Percentiles rank a stretch among this genome's conserved stretches.
phyloP scores from a whole-genome alignment of 2,888 invertebrate genomes.

The Prosopocoilus inquinatus region DNA sequence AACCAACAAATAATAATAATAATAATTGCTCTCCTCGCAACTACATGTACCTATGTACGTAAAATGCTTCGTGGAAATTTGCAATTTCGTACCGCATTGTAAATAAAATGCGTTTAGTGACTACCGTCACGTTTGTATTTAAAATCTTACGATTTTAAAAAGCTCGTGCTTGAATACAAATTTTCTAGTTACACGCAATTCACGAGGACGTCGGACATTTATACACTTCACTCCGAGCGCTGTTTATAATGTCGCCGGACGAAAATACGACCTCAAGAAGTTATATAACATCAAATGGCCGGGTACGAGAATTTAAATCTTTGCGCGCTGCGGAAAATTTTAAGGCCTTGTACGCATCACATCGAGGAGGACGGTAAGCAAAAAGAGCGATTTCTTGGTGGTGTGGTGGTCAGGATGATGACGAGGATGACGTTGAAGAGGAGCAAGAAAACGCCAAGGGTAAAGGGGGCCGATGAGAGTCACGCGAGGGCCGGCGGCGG shows the following conservation, averaged over 20 bases:
- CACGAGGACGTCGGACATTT: not conserved
- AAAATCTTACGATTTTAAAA: slow-evolving; percentile 3
- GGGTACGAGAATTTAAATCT: too few species aligned
- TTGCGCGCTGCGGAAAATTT: too few species aligned
- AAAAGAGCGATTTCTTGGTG: slow-evolving; percentile 14
- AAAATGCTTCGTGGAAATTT: not conserved
- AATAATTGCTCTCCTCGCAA: too few species aligned
- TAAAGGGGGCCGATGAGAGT: slow-evolving; percentile 9
- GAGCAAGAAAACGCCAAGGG: slow-evolving; percentile 2
- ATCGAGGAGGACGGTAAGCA: slow-evolving; percentile 13
- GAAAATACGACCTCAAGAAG: too few species aligned
- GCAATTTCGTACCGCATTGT: not conserved
- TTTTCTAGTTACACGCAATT: slow-evolving; percentile 2
- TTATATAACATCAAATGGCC: too few species aligned
- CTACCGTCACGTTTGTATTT: not conserved
- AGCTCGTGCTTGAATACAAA: slow-evolving; percentile 1
- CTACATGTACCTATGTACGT: too few species aligned
- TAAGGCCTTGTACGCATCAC: slow-evolving; percentile 6
- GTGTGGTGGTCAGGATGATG: slow-evolving; percentile 11
- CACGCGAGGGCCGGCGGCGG: slow-evolving; percentile 3
- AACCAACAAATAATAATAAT: too few species aligned
- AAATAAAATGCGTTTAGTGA: not conserved
- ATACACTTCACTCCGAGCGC: not conserved
- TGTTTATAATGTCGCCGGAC: not conserved
- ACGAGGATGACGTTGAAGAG: slow-evolving; percentile 10